Evolutionary conservation across 2,888 invertebrate genomes (phyloP), one percentile per base, ranked within the genome.

Genomic region (Pandemis cinnamomeana): DNA sequence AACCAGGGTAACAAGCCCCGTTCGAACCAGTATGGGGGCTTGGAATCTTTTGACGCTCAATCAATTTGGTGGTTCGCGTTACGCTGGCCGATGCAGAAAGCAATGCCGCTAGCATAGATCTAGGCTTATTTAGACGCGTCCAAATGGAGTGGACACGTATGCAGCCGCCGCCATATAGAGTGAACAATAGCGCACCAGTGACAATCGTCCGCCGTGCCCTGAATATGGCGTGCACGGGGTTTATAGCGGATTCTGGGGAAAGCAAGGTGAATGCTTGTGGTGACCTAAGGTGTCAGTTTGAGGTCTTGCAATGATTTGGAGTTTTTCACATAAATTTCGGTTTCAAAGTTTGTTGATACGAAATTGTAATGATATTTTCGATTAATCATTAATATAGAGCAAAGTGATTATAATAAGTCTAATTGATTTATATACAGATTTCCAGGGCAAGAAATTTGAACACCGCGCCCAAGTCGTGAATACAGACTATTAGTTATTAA

Each of bases 61-160:
- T 72, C 74, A 75, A 55, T 67, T 46, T 20, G 66, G 67, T 66
- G 36, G 89, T 48, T 85, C 91, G 78, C 73, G 73, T 60, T 78
- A 81, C 60, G 78, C 75, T 87, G 89, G 91, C 76, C 71, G 76
- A 67, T 64, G 80, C 81, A 87, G 87, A 91, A 90, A 91, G 91
- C 88, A 79, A 83, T 81, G 90, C 92, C 91, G 91, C 91, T 70
- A 67, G 86, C 91, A 90, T 92, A 93, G 93, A 93, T 92, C 93
- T 91, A 88, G 87, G 91, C 92, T 86, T 90, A 91, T 92, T 92
- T 92, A 93, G 93, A 93, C 88, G 84, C 86, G 91, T 87, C 91
- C 90, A 90, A 91, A 91, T 87, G 83, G 83, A 87, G 88, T 82
- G 79, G 80, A 80, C 83, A 86, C 86, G 80, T 80, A 86, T 87